Conservation (phyloP, 1,140 invertebrate genomes). For the Temnothorax nylanderi region DNA sequence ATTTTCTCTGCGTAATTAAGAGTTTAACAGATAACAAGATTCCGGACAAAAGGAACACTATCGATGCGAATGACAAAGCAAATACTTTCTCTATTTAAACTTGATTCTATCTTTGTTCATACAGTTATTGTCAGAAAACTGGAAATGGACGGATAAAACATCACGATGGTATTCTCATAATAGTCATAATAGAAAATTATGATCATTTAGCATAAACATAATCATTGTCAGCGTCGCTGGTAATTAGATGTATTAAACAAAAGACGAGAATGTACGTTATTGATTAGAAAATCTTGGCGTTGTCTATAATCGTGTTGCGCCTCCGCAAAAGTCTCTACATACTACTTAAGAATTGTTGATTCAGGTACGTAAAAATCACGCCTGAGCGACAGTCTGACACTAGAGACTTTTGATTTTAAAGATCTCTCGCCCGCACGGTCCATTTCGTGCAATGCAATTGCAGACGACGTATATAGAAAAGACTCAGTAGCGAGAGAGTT, state of each 20-base stretch:
- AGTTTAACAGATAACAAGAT: conserved; percentile 11
- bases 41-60: background rate
- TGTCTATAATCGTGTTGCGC: too few relatives aligned
- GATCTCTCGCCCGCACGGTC: background rate
- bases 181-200: too few relatives aligned
- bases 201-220: too few relatives aligned
- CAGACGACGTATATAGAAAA: conserved; percentile 10
- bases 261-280: background rate
- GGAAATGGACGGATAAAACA: too few relatives aligned
- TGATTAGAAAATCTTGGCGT: background rate
- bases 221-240: background rate
- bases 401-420: conserved; percentile 5
- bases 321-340: background rate
- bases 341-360: background rate
- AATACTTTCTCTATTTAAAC: background rate
- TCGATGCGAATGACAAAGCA: conserved; percentile 51
- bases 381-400: background rate
- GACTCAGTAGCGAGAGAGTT: conserved; percentile 32
- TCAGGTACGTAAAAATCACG: background rate
- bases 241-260: background rate
- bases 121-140: background rate
- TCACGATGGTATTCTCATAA: too few relatives aligned
- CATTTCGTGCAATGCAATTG: conserved; percentile 30
- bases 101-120: background rate
- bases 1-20: background rate